Evolutionary conservation across 2,888 invertebrate genomes (phyloP), one percentile per base, ranked within the genome.

Genomic region (Drosophila fungiperda): DNA sequence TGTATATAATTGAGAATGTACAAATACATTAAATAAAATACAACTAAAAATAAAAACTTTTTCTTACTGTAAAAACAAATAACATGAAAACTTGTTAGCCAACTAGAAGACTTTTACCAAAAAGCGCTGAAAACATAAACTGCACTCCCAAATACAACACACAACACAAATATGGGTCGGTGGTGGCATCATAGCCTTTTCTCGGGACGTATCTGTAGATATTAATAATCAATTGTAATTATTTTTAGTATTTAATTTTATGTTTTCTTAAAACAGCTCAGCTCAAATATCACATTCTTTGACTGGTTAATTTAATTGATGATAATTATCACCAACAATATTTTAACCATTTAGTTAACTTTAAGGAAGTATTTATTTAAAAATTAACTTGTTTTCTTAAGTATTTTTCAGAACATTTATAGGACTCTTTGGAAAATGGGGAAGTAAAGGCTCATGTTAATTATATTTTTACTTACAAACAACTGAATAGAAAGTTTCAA

Each of bases 21-120:
- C 32, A 49, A 38, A 38, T 32, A 49, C 60, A 52, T 63, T 38
- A 42, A 70, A 67, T 59, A 48, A 60, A 61, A 32, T 66, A 52
- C 23, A 54, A 38, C 42, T 29, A 4, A 38, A 20, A 33, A 38
- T 42, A 62, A 64, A 54, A 38, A 38, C 29, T 29, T 26, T 29
- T n/a, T 9, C 38, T 20, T 26, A 38, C 26, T 52, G 38, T 33
- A 12, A 63, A 74, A 73, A 79, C 50, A 79, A 67, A 75, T 79
- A 60, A 65, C 35, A 54, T 36, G 57, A 63, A 68, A 81, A 81
- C 78, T 83, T 83, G 69, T 66, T 70, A 32, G 78, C 66, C 78
- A 80, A 81, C 82, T 83, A 65, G 84, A 73, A 80, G 83, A 83
- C 57, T 80, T 83, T 78, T 60, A 60, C 50, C 63, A 60, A 63